Base-by-base conservation (phyloP, 1,140 invertebrate species). In the Galleria mellonella region DNA sequence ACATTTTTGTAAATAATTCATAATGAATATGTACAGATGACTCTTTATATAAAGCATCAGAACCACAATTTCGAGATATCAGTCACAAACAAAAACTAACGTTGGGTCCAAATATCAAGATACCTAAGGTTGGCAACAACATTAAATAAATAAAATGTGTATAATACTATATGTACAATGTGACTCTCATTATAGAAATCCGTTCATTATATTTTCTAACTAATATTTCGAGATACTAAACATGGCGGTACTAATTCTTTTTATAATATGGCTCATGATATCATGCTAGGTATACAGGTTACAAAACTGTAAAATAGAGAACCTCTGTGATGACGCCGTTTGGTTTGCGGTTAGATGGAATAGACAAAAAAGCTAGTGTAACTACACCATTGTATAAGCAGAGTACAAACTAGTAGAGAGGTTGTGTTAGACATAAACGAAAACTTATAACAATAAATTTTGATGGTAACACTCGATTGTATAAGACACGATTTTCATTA, bases 291-390 rank as follows among this genome's bases (percentile, higher is more conserved):
- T 3, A 23, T 3, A 23, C 17, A 23, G 6, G 17, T 23, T 23
- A 23, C 2, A 6, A 23, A 2, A 23, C 6, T 23, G 17, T 23
- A 23, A 23, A 23, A 23, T 2, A 23, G 6, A 6, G 2, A 23
- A 23, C 17, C 17, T 23, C 17, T 23, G 17, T 23, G 17, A 23
- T 23, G 17, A 23, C 17, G 17, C 17, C 17, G 17, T 23, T 3
- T 23, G 6, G 6, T 23, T 23, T 58, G 47, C 27, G 32, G 49
- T 42, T 65, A 78, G 74, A 81, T 83, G 74, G 78, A 83, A 69
- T 47, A 71, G 68, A 79, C 69, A 52, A 47, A n/a, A n/a, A 51
- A 23, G 17, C 45, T 45, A 43, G 52, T 51, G 38, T 23, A 29
- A 32, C 17, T 23, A 23, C 23, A 9, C 15, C 17, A 11, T 40